phyloP scores from a whole-genome alignment of 35 echinoderm and acorn worm species.

The Amphiura filiformis region DNA sequence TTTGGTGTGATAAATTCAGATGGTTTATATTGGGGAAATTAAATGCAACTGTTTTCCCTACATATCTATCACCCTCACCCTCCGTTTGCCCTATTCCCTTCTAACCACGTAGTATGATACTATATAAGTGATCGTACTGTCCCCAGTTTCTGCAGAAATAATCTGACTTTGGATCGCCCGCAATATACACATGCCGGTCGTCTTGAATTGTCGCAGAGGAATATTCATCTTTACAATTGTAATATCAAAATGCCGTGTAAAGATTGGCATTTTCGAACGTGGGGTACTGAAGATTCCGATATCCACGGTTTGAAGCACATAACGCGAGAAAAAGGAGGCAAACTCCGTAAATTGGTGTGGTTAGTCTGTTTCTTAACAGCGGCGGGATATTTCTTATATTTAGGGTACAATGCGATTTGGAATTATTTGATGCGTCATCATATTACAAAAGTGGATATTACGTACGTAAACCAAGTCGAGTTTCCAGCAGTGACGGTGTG shows the following conservation, averaged over 20 bases:
- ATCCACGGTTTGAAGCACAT: slow-evolving; percentile 62
- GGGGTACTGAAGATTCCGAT: slow-evolving; percentile 48
- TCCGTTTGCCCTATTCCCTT: too few relatives aligned
- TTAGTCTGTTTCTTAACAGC: slow-evolving; percentile 4
- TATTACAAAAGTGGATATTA: slow-evolving; percentile 71
- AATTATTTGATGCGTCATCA: slow-evolving; percentile 53
- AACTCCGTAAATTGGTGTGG: slow-evolving; percentile 20
- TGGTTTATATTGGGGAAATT: too few relatives aligned
- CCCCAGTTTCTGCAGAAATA: too few relatives aligned
- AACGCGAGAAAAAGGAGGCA: slow-evolving; percentile 9
- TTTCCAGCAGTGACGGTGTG: slow-evolving; percentile 78
- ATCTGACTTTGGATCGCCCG: too few relatives aligned
- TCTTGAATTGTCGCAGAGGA: too few relatives aligned
- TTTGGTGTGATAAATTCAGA: too few relatives aligned
- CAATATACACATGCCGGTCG: too few relatives aligned
- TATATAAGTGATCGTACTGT: too few relatives aligned
- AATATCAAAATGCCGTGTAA: neutral
- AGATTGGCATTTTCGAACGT: slow-evolving; percentile 29
- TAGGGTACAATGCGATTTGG: slow-evolving; percentile 9
- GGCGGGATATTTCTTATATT: too few relatives aligned
- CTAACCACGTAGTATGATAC: too few relatives aligned
- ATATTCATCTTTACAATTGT: neutral
- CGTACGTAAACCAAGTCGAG: slow-evolving; percentile 25
- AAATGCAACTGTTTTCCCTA: too few relatives aligned
- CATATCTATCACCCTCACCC: too few relatives aligned